Evolutionary conservation across 2,888 invertebrate genomes (phyloP).

Genomic region (Lithosia quadra): DNA sequence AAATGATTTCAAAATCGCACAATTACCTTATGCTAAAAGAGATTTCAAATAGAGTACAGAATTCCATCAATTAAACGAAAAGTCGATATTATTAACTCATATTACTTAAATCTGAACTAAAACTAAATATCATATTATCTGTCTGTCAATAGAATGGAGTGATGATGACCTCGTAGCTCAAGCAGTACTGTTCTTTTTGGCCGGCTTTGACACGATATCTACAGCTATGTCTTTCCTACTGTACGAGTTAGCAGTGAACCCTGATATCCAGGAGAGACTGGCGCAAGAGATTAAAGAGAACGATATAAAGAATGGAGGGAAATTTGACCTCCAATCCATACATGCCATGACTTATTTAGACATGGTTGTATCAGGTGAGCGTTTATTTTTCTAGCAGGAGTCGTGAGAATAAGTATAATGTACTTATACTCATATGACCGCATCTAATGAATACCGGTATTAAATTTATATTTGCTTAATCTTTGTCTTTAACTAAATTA

Average conservation of each 20-base stretch:
- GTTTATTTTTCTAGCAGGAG: background rate
- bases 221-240: slow-evolving; percentile 58
- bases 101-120: too few species aligned
- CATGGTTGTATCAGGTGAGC: slow-evolving; percentile 77
- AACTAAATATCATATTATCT: too few species aligned
- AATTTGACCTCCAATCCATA: slow-evolving; percentile 75
- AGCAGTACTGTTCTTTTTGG: slow-evolving; percentile 63
- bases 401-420: background rate
- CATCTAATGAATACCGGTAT: background rate
- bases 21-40: too few species aligned
- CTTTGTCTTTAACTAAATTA: too few species aligned
- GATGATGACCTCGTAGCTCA: slow-evolving; percentile 63
- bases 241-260: slow-evolving; percentile 64
- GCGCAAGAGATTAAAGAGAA: slow-evolving; percentile 61
- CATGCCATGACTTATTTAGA: slow-evolving; percentile 72
- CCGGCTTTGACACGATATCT: slow-evolving; percentile 65
- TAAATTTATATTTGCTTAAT: too few species aligned
- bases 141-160: slow-evolving; percentile 46
- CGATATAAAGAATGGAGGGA: slow-evolving; percentile 61
- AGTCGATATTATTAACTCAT: background rate
- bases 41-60: background rate
- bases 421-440: background rate
- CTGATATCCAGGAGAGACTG: slow-evolving; percentile 63
- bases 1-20: too few species aligned
- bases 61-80: background rate